A percentile compares a stretch with the other conserved stretches of the same genome.
Conservation (phyloP, 2,113 vertebrate species). For the Psophia crepitans region DNA sequence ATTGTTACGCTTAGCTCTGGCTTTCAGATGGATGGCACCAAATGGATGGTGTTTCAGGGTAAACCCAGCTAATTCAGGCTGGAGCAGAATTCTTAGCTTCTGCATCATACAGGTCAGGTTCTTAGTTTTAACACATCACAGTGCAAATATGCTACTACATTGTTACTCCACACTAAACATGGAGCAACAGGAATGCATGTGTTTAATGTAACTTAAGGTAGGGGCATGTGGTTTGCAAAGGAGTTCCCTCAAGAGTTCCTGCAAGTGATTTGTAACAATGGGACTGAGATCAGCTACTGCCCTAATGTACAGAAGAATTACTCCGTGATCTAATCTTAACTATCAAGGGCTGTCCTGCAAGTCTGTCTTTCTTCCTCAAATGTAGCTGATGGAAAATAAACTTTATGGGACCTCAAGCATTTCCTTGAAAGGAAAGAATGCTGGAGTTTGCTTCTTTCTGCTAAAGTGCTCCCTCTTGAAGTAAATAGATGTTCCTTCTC, state of each 20-base stretch:
- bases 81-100: background rate
- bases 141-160: background rate
- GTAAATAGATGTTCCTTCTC: background rate
- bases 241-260: background rate
- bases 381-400: background rate
- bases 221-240: background rate
- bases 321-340: background rate
- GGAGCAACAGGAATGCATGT: background rate
- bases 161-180: background rate
- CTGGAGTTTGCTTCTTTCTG: background rate
- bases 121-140: background rate
- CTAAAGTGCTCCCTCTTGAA: background rate
- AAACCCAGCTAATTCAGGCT: background rate
- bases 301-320: background rate
- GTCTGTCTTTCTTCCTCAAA: background rate
- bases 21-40: background rate
- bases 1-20: background rate
- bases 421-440: background rate
- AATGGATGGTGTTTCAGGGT: background rate
- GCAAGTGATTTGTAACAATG: background rate
- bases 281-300: background rate
- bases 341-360: background rate
- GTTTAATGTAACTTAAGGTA: fast-evolving
- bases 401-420: background rate
- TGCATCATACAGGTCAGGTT: background rate